Evolutionary conservation across 1,140 invertebrate species (phyloP).

Genomic region (Zaprionus ghesquierei): DNA sequence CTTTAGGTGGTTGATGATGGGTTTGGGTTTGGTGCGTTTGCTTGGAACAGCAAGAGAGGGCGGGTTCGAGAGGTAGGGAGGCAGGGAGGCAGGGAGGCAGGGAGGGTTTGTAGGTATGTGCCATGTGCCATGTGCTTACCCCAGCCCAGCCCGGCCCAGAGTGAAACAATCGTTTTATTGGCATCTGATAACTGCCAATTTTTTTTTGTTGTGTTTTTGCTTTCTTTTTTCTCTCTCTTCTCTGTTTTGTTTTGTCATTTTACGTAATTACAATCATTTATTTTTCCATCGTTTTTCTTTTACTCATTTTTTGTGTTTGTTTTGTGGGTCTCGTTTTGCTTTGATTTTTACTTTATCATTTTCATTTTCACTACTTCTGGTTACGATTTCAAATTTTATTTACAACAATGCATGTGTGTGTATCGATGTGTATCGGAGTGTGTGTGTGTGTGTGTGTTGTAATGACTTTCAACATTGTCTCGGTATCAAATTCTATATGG

Average conservation of each 20-base stretch:
- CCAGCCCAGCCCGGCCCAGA: conserved; percentile 20
- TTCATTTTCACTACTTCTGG: conserved; percentile 60
- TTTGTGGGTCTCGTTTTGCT: conserved; percentile 33
- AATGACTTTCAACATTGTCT: conserved; percentile 48
- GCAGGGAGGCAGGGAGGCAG: no score
- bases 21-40: no score
- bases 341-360: conserved; percentile 43
- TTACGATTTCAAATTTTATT: conserved; percentile 51
- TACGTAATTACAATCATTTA: conserved; percentile 75
- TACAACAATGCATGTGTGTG: conserved; percentile 54
- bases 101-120: neutral
- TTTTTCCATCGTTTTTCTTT: conserved; percentile 40
- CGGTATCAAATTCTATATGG: conserved; percentile 55
- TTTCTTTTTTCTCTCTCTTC: neutral
- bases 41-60: neutral
- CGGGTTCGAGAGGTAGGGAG: neutral
- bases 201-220: conserved; percentile 15
- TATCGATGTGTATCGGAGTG: no score
- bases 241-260: conserved; percentile 29
- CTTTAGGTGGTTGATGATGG: conserved; percentile 28
- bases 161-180: conserved; percentile 68
- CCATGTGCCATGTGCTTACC: neutral
- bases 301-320: no score
- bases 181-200: conserved; percentile 59
- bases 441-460: neutral